These are phyloP conservation scores for Orchesella flavescens DNA, from an alignment of 2,888 invertebrate species.

Conservation along the genomic window DNA sequence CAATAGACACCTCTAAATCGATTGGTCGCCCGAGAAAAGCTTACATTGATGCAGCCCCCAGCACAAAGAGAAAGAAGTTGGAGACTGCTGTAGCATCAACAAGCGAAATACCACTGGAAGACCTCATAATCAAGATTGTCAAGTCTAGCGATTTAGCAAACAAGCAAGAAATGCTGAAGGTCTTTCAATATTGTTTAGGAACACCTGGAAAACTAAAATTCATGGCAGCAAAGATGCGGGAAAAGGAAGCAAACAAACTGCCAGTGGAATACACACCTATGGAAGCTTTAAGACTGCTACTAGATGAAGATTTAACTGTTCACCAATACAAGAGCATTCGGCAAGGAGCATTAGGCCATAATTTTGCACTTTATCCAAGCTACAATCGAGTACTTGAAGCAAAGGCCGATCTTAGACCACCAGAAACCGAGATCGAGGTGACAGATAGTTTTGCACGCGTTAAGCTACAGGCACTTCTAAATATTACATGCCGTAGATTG, in stretches of 20 bases:
- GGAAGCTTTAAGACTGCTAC: background rate
- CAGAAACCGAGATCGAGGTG: background rate
- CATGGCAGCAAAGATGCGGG: background rate
- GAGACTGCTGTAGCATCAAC: background rate
- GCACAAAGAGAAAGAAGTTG: background rate
- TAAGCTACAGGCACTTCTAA: conserved; percentile 1
- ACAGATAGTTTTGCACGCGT: conserved; percentile 9
- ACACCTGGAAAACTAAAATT: conserved; percentile 11
- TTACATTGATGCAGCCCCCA: background rate
- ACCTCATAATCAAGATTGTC: background rate
- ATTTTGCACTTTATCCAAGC: background rate
- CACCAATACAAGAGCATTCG: background rate
- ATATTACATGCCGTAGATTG: conserved; percentile 32
- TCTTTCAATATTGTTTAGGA: background rate
- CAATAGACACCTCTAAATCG: no score
- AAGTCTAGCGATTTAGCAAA: background rate
- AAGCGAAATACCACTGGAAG: background rate
- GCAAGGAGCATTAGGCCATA: background rate
- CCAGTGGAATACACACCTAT: background rate
- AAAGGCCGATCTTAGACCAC: conserved; percentile 2
- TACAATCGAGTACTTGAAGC: background rate
- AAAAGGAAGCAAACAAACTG: background rate
- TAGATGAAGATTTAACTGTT: background rate
- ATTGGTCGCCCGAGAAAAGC: no score
- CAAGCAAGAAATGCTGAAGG: background rate